Evolutionary conservation across 2,888 invertebrate genomes (phyloP), one percentile per base, ranked within the genome.

Genomic region (Nysson spinosus): DNA sequence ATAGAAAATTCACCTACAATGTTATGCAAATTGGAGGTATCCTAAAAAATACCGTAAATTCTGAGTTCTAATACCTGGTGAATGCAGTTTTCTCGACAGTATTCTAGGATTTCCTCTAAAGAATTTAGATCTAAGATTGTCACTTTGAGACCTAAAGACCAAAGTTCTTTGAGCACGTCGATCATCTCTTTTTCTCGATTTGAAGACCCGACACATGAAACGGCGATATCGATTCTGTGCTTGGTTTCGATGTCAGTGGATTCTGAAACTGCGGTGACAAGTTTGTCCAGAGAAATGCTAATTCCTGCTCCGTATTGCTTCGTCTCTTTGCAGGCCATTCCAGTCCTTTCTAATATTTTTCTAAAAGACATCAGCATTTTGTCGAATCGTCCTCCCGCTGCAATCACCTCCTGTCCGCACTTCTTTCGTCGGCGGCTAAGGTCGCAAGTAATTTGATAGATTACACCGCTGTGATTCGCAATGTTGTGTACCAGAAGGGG

Each of bases 361-460:
- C 93, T 91, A 79, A 93, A 94, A 47, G 92, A 91, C 49, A 91
- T 89, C 9, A 98, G 90, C 89, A 97, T 90, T 6, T 91, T 90
- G 85, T 98, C 96, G 79, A 97, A 98, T 75, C 97, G 91, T 30
- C 97, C 97, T 0, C 98, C 98, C 4, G 92, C 94, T 0, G 97
- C 97, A 35, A 98, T 89, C 0, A 96, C 92, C 71, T 91, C 94
- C 77, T 89, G 90, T 68, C 88, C 91, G 12, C 87, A 86, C 62
- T 88, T 89, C 65, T 89, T 89, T 50, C 89, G 88, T 66, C 89
- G 90, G 63, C 89, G 89, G 69, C 89, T 90, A 11, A 71, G 80
- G 72, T 91, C 90, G 71, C 90, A 90, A 2, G 91, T 90, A 72
- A 93, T 89, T 84, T 94, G 93, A 81, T 91, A 94, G 69, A 93